Evolutionary conservation across 92 coral and sea anemone species (phyloP).

Genomic region (Siderastrea radians): DNA sequence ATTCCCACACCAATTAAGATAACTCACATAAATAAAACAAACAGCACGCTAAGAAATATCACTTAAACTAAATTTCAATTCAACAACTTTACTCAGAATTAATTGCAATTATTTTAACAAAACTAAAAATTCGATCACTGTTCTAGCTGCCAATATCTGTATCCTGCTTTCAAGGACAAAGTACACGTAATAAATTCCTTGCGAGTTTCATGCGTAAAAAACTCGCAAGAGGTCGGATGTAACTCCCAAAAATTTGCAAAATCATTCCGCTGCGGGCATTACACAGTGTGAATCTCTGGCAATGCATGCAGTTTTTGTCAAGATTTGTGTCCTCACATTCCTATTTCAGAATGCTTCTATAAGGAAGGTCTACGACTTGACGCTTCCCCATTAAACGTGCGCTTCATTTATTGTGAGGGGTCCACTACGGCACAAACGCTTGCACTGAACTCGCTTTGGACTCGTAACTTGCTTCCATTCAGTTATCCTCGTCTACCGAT

Average conservation of each 20-base stretch:
- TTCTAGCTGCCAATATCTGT: too few species aligned
- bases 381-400: too few species aligned
- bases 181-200: too few species aligned
- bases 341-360: background rate
- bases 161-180: too few species aligned
- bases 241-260: background rate
- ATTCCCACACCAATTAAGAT: background rate
- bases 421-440: background rate
- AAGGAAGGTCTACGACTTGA: too few species aligned
- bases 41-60: background rate
- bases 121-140: background rate
- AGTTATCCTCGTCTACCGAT: too few species aligned
- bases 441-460: background rate
- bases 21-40: background rate
- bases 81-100: background rate
- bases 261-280: too few species aligned
- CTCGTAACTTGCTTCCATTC: too few species aligned
- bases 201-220: background rate
- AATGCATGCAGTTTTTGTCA: background rate
- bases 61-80: too few species aligned
- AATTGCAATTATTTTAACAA: background rate
- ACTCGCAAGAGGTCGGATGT: background rate
- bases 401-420: too few species aligned
- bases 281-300: too few species aligned
- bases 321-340: background rate